Evolutionary conservation across 2,888 invertebrate genomes (phyloP), one percentile per base, ranked within the genome.

Genomic region (Leptodirus hochenwartii): DNA sequence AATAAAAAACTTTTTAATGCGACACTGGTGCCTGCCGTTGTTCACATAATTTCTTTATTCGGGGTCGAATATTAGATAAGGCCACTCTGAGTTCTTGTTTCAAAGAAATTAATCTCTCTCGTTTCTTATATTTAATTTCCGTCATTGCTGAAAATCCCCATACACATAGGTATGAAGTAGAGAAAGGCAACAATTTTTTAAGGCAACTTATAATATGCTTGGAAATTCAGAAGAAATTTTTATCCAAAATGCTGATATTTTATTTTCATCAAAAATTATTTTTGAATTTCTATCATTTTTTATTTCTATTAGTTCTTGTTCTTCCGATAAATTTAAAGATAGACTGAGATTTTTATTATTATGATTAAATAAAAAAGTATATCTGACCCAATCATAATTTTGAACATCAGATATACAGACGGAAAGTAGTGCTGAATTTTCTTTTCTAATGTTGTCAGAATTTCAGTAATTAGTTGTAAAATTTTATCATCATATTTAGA

Each of bases 401-500:
- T 8, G 6, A 8, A 20, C 6, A 8, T 20, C 8, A 20, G 6
- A n/a, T 20, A 8, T 20, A 20, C 6, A 6, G n/a, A 20, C 6
- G 20, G 20, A 20, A 20, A 20, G 20, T 20, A 20, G n/a, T 20
- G n/a, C n/a, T 8, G 20, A 20, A 20, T 20, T 20, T 20, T 20
- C n/a, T 8, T 20, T 20, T 20, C 8, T 20, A 20, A 20, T 8
- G 6, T 20, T 6, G 20, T 8, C 20, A 20, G 20, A 8, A n/a
- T 20, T 20, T 20, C n/a, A n/a, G n/a, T 20, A 20, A 20, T 20
- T 20, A 20, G 6, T 20, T 20, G 8, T 20, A 20, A n/a, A 20
- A 20, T 20, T 20, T 20, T 9, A 20, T 9, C n/a, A n/a, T 20
- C 20, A 20, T 20, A 20, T 9, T 20, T 20, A 20, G 20, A 8